Percentiles rank a stretch among this genome's conserved stretches.
Conservation (phyloP, 2,888 invertebrate species). For the Alloscopus bannaensis region DNA sequence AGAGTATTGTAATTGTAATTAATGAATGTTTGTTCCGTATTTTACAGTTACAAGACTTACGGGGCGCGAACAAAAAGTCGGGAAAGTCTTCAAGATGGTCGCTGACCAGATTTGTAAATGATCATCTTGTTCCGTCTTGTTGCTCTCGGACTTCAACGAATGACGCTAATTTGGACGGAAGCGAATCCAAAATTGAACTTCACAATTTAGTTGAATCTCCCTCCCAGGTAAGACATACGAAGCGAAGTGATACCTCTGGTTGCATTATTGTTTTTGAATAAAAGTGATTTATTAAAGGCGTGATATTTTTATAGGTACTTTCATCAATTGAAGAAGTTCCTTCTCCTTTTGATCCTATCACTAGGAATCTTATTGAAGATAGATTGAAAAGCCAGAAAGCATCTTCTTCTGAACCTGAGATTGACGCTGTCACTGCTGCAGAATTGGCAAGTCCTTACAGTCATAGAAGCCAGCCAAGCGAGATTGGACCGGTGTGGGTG, state of each 20-base stretch:
- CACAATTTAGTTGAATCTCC: conserved; percentile 7
- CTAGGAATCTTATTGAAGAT: neutral
- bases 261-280: neutral
- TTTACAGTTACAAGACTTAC: neutral
- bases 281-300: neutral
- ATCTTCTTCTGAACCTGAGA: neutral
- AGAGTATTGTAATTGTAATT: neutral
- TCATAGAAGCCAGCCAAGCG: neutral
- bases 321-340: too few relatives aligned
- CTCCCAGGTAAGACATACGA: neutral
- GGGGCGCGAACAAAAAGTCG: neutral
- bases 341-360: too few relatives aligned
- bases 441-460: neutral
- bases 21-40: neutral
- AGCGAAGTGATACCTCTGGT: too few relatives aligned
- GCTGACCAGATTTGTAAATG: neutral
- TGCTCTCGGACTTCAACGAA: neutral
- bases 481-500: neutral
- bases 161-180: neutral
- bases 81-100: neutral
- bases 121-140: neutral
- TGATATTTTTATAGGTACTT: neutral
- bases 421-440: neutral
- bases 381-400: neutral
- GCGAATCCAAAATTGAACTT: neutral